Base-by-base conservation (phyloP, 2,797 vertebrate species). In the Muraenolepis orangiensis region DNA sequence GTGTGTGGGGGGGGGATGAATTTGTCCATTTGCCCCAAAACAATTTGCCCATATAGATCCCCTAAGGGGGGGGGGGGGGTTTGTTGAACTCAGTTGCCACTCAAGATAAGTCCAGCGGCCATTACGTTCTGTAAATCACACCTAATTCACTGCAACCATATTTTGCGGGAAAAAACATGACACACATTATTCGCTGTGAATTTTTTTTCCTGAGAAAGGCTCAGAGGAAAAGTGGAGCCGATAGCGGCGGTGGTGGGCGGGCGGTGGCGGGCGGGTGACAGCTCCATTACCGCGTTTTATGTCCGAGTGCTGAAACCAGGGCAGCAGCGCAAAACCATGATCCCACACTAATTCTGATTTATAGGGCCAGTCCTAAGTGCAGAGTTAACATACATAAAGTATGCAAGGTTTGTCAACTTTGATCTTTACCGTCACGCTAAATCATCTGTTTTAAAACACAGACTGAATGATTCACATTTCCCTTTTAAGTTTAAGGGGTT, bases 11-110 rank as follows among this genome's bases (percentile, higher is more conserved):
- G 18, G 18, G n/a, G 51, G 26, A 64, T 64, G n/a, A 64, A 64
- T 64, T 23, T 64, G 57, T 11, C 23, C n/a, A n/a, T n/a, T n/a
- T 64, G 57, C 57, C 57, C n/a, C 26, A 64, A 64, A n/a, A n/a
- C n/a, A n/a, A n/a, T n/a, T n/a, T 64, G 57, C n/a, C 23, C 57
- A 26, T 64, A 64, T 64, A 64, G 57, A 64, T 64, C 57, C 57
- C 32, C 57, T 23, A 64, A 8, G 57, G 23, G n/a, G 51, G n/a
- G n/a, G n/a, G n/a, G n/a, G n/a, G n/a, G n/a, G n/a, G n/a, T n/a
- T n/a, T 4, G 4, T 5, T n/a, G 10, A 26, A 26, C 57, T 26
- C 57, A 64, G 57, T n/a, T 64, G 57, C 57, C 57, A 64, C 57
- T 64, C 57, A 64, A 64, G 57, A 26, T 23, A 64, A 57, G 57